Conservation (phyloP, 1,140 invertebrate species). For the Saxidomus purpurata region DNA sequence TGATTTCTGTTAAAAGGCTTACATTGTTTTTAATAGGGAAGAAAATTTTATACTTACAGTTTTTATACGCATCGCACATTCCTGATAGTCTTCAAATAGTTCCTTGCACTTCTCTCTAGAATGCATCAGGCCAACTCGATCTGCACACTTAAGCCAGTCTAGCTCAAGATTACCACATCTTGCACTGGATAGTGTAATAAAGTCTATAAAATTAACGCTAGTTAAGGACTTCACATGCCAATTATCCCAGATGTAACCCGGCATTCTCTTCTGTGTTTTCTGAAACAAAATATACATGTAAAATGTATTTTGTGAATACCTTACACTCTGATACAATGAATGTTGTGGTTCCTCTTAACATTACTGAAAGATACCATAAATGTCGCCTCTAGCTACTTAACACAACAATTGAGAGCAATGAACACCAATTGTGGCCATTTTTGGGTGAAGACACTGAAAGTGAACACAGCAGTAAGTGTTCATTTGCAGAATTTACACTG, state of each 20-base stretch:
- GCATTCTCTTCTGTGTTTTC: neutral
- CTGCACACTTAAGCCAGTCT: constrained; percentile 60
- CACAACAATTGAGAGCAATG: too few species aligned
- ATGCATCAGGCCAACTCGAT: constrained; percentile 43
- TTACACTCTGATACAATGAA: too few species aligned
- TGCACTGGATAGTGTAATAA: neutral
- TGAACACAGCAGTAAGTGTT: too few species aligned
- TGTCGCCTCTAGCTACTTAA: too few species aligned
- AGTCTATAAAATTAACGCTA: neutral
- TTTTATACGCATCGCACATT: constrained; percentile 40
- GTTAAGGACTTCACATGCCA: neutral
- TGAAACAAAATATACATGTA: neutral
- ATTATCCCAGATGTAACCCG: neutral
- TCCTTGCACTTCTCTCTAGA: constrained; percentile 44
- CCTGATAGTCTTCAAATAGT: constrained; percentile 55
- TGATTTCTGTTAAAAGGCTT: too few species aligned
- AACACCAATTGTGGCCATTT: too few species aligned
- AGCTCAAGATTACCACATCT: constrained; percentile 44
- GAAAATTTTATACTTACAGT: constrained; percentile 35
- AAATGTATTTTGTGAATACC: too few species aligned
- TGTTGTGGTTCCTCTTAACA: too few species aligned
- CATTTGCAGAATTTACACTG: too few species aligned
- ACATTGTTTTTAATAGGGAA: too few species aligned
- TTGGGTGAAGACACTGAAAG: too few species aligned
- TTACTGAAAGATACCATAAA: too few species aligned